Evolutionary conservation across 2,797 vertebrate genomes (phyloP).

Genomic region (Chromis chromis): DNA sequence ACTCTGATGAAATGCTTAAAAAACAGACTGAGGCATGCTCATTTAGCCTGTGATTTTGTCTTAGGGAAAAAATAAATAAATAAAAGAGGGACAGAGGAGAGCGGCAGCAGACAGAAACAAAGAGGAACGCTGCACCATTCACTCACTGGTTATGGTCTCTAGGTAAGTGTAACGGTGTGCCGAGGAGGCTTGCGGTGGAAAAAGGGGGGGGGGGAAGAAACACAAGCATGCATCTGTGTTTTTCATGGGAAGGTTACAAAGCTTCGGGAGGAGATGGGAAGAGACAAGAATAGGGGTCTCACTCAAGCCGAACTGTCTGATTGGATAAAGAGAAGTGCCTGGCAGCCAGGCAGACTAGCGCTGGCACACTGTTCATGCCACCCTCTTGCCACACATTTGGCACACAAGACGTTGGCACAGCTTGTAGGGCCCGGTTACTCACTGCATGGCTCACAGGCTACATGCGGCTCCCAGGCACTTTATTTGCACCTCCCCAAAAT

Average conservation of each 20-base stretch:
- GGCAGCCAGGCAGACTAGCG: constrained; percentile 79
- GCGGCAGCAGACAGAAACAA: constrained; percentile 65
- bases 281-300: constrained; percentile 77
- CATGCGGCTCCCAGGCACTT: constrained; percentile 66
- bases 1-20: constrained; percentile 77
- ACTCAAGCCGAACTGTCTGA: constrained; percentile 81
- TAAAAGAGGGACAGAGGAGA: constrained; percentile 29
- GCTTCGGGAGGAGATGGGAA: constrained; percentile 69
- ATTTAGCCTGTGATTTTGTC: constrained; percentile 74
- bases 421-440: constrained; percentile 70
- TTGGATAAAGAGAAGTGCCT: constrained; percentile 82
- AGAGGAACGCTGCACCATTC: constrained; percentile 61
- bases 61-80: constrained; percentile 52
- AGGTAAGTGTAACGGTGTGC: constrained; percentile 76
- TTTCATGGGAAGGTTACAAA: constrained; percentile 71
- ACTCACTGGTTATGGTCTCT: constrained; percentile 77
- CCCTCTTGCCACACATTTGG: constrained; percentile 80
- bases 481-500: constrained; percentile 62
- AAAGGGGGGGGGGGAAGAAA: constrained; percentile 34
- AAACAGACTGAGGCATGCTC: constrained; percentile 70
- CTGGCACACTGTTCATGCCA: constrained; percentile 75
- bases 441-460: constrained; percentile 71
- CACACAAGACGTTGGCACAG: constrained; percentile 76
- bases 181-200: constrained; percentile 56
- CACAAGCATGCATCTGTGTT: constrained; percentile 59